A percentile compares a stretch with the other conserved stretches of the same genome.
Evolutionary conservation across 2,113 vertebrate genomes (phyloP).

Genomic region (Heloderma charlesbogerti): DNA sequence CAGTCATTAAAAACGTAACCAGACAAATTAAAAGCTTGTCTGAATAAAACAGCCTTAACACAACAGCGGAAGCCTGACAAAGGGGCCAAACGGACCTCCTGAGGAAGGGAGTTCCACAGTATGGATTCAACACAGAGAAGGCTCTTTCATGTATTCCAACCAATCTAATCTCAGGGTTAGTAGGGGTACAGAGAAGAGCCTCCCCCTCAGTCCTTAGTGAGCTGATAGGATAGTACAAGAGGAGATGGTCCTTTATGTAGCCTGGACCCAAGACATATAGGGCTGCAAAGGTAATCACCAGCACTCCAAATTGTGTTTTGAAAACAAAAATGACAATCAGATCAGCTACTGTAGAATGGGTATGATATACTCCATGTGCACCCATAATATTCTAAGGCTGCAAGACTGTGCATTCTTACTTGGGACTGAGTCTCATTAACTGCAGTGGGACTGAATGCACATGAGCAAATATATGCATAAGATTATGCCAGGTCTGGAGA

Average conservation of each 20-base stretch:
- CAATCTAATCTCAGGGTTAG: too few species aligned
- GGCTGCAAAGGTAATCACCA: not conserved
- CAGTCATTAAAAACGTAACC: not conserved
- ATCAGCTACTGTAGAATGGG: not conserved
- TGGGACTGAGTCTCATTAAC: not conserved
- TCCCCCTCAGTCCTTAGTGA: not conserved
- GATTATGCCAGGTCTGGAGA: not conserved
- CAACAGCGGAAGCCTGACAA: too few species aligned
- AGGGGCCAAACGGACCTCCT: too few species aligned
- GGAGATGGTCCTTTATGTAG: not conserved
- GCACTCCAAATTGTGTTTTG: not conserved
- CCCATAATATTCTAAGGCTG: not conserved
- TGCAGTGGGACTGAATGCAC: not conserved
- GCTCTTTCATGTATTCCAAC: too few species aligned
- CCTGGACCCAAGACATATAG: not conserved
- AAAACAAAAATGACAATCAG: not conserved
- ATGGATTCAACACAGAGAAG: too few species aligned
- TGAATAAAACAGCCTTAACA: too few species aligned
- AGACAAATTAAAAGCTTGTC: not conserved
- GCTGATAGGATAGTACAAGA: not conserved
- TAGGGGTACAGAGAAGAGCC: not conserved
- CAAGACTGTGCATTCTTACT: not conserved
- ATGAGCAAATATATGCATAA: not conserved
- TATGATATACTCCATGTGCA: not conserved
- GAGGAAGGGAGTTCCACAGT: too few species aligned